Percentiles rank a stretch among this genome's conserved stretches.
Evolutionary conservation across 2,113 vertebrate genomes (phyloP).

Genomic region (Isurus oxyrinchus): DNA sequence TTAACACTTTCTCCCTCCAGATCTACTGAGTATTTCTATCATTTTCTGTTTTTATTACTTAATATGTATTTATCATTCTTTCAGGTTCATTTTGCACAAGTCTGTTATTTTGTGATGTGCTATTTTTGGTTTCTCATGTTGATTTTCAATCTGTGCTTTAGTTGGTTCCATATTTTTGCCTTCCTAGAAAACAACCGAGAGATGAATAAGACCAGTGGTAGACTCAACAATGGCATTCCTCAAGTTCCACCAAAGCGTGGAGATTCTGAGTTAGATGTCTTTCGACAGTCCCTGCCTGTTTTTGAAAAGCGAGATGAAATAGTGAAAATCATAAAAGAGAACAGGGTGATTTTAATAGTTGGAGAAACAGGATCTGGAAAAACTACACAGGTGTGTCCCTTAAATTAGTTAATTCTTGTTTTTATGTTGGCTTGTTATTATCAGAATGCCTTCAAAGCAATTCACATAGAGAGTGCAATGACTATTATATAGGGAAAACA

Average conservation of each 20-base stretch:
- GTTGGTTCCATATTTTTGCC: slow-evolving; percentile 36
- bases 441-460: neutral
- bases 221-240: slow-evolving; percentile 73
- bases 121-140: neutral
- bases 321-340: slow-evolving; percentile 72
- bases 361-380: slow-evolving; percentile 96
- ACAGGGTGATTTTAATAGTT: slow-evolving; percentile 78
- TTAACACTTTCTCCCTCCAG: too few relatives aligned
- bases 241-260: slow-evolving; percentile 74
- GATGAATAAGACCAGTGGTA: slow-evolving; percentile 67
- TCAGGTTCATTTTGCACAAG: neutral
- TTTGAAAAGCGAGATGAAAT: slow-evolving; percentile 78
- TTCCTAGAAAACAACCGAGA: slow-evolving; percentile 59
- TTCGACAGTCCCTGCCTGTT: slow-evolving; percentile 76
- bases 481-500: neutral
- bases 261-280: slow-evolving; percentile 75
- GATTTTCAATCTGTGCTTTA: neutral
- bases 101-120: neutral
- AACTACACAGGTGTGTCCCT: slow-evolving; percentile 80
- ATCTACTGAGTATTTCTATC: neutral
- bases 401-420: neutral
- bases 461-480: neutral
- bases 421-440: neutral
- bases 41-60: neutral
- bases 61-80: neutral